Percentiles rank a stretch among this genome's conserved stretches.
Conservation (phyloP, 2,888 invertebrate genomes). For the Drosophila leonis region DNA sequence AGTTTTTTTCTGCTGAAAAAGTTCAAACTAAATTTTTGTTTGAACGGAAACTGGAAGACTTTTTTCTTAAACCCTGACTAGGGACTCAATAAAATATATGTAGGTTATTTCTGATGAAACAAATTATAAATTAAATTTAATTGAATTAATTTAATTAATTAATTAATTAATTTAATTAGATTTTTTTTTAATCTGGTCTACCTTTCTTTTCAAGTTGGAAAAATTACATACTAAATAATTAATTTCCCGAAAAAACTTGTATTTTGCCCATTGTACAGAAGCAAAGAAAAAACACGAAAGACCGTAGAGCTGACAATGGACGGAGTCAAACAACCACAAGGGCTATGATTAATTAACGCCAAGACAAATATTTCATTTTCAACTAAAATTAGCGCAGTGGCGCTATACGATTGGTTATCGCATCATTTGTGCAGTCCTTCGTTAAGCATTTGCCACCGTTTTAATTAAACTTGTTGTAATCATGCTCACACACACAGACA, state of each 20-base stretch:
- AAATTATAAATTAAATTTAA: too few relatives aligned
- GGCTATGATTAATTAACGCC: conserved; percentile 74
- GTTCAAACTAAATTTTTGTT: too few relatives aligned
- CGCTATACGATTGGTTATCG: conserved; percentile 15
- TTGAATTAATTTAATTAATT: background rate
- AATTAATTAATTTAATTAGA: background rate
- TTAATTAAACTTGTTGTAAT: conserved; percentile 65
- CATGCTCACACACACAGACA: background rate
- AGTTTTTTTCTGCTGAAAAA: too few relatives aligned
- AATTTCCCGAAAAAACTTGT: background rate
- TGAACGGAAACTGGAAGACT: too few relatives aligned
- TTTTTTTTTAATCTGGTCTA: background rate
- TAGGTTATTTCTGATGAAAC: background rate
- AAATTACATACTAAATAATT: background rate
- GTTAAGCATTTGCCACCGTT: conserved; percentile 36
- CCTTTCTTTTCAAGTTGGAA: too few relatives aligned
- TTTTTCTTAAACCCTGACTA: too few relatives aligned
- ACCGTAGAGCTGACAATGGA: conserved; percentile 6
- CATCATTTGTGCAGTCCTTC: conserved; percentile 47
- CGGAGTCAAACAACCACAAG: conserved; percentile 56
- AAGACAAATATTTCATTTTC: conserved; percentile 56
- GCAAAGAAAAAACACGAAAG: background rate
- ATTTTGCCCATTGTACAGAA: conserved; percentile 12
- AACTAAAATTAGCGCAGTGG: conserved; percentile 57
- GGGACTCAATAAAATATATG: too few relatives aligned